Evolutionary conservation across 1,140 invertebrate species (phyloP), one percentile per base, ranked within the genome.

Genomic region (Hypothenemus hampei): DNA sequence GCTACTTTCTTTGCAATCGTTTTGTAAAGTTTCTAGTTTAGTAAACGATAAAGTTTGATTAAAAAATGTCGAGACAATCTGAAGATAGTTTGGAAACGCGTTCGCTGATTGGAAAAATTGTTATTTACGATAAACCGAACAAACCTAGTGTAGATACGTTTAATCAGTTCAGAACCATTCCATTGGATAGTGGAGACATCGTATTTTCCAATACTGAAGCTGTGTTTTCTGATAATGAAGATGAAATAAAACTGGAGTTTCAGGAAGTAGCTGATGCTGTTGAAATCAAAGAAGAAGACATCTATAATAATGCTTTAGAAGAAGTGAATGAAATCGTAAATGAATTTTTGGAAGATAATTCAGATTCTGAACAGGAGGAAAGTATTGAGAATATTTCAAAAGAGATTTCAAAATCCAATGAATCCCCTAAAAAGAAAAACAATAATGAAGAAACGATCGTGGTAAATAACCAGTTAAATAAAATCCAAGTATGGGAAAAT

Each of bases 71-170:
- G 26, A 37, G 16, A 16, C 40, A n/a, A n/a, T 43, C 22, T 3
- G 11, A 15, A 3, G 37, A 40, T 22, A 6, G 10, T 8, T 13
- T 15, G 19, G 40, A 39, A 24, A 18, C 16, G 15, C 43, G 43
- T 26, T 56, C 53, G 3, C 31, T 56, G 22, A 56, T 56, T n/a
- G 16, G 48, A 33, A 24, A 56, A 23, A 56, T 56, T 43, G 36
- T 56, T 29, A 48, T 56, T 23, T 56, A 56, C 23, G 45, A 56
- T 18, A 56, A 56, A 20, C 53, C 53, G 1, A 56, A 56, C 31
- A 56, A 48, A 43, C 18, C 43, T 16, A 16, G 7, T 15, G 35
- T 37, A 10, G 10, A 19, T 8, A 6, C n/a, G 2, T 1, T 15
- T 39, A 16, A 8, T 29, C 26, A 29, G 26, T 29, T 29, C n/a